Conservation (phyloP, 2,113 vertebrate species). For the Hippocampus abdominalis region DNA sequence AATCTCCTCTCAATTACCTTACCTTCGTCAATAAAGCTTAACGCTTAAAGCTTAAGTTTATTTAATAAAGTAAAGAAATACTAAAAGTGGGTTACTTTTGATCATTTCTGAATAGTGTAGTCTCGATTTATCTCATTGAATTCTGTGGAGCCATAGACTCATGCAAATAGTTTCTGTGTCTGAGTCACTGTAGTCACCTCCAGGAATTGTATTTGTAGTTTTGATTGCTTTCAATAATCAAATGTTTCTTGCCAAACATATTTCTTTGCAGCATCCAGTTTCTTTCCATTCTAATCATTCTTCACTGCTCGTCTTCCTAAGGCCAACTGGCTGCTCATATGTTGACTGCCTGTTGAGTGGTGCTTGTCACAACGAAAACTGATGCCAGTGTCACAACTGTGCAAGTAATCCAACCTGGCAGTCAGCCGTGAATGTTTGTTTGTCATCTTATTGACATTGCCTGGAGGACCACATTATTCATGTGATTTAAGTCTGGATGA, state of each 20-base stretch:
- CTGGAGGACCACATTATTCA: constrained; percentile 21
- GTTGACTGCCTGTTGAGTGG: constrained; percentile 23
- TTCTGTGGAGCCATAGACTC: no score
- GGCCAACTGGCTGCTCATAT: constrained; percentile 9
- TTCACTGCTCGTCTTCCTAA: constrained; percentile 2
- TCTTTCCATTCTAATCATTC: not conserved
- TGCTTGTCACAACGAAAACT: constrained; percentile 42
- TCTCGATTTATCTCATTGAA: no score
- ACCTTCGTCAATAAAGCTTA: no score
- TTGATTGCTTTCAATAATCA: constrained; percentile 1
- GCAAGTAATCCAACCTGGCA: constrained; percentile 39
- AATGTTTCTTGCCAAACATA: not conserved
- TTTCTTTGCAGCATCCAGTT: not conserved
- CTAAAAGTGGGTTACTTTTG: no score
- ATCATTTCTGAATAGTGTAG: no score
- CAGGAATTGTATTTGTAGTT: not conserved
- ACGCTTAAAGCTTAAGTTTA: no score
- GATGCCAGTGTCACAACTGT: constrained; percentile 45
- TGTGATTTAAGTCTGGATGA: constrained; percentile 29
- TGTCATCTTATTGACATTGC: constrained; percentile 14
- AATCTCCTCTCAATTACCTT: no score
- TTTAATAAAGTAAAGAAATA: no score
- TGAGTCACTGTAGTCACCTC: not conserved
- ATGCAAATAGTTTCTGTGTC: not conserved
- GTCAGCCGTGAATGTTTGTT: constrained; percentile 30